A percentile compares a stretch with the other conserved stretches of the same genome.
Conservation (phyloP, 2,888 invertebrate species). For the Apotomis betuletana region DNA sequence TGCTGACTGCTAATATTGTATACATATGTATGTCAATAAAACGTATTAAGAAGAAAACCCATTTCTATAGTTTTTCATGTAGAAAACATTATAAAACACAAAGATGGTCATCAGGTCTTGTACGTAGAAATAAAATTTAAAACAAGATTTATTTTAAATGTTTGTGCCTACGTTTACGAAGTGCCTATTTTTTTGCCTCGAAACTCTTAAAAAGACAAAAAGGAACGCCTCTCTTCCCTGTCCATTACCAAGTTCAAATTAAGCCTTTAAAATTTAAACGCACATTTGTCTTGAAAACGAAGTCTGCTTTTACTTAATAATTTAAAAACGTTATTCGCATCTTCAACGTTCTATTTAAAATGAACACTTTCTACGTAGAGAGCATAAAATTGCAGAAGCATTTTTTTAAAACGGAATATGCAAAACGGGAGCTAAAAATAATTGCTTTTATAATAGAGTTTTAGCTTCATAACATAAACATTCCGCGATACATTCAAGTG, state of each 20-base stretch:
- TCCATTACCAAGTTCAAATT: slow-evolving; percentile 70
- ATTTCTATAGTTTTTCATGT: too few relatives aligned
- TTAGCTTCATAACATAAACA: slow-evolving; percentile 39
- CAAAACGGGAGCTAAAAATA: slow-evolving; percentile 33
- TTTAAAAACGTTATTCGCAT: slow-evolving; percentile 30
- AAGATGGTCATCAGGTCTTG: too few relatives aligned
- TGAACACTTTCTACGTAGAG: slow-evolving; percentile 21
- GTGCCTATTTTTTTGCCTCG: neutral
- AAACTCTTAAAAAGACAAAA: slow-evolving; percentile 20
- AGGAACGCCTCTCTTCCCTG: slow-evolving; percentile 65
- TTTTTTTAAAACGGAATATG: slow-evolving; percentile 20
- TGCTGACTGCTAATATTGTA: too few relatives aligned
- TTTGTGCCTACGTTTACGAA: neutral
- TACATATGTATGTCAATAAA: too few relatives aligned
- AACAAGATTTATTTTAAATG: neutral
- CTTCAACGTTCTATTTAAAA: slow-evolving; percentile 33
- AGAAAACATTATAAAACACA: too few relatives aligned
- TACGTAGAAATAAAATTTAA: too few relatives aligned
- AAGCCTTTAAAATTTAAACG: slow-evolving; percentile 66
- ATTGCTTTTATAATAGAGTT: slow-evolving; percentile 38
- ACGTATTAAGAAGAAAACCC: too few relatives aligned
- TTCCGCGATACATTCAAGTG: slow-evolving; percentile 38
- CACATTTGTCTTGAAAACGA: slow-evolving; percentile 53
- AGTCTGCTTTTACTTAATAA: slow-evolving; percentile 43
- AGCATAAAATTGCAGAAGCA: slow-evolving; percentile 10